These are phyloP conservation scores for Leucozona laternaria DNA, from an alignment of 2,888 invertebrate genomes.

Conservation along the genomic window DNA sequence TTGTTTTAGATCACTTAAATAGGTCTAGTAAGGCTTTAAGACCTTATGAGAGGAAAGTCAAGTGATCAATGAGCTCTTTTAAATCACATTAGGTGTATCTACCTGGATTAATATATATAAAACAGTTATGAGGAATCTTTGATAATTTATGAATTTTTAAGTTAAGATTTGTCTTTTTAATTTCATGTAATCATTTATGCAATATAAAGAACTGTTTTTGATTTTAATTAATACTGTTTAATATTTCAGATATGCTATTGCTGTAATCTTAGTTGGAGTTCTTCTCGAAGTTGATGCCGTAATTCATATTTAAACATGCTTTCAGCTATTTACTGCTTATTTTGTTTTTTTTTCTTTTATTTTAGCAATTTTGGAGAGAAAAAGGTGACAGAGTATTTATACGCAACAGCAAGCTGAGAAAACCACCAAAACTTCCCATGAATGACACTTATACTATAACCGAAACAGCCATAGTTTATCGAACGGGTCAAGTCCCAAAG, in stretches of 20 bases:
- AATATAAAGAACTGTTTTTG: too few species aligned
- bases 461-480: slow-evolving; percentile 80
- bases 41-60: too few species aligned
- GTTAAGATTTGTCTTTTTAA: too few species aligned
- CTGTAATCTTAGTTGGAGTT: slow-evolving; percentile 81
- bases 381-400: slow-evolving; percentile 79
- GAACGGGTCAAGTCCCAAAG: slow-evolving; percentile 81
- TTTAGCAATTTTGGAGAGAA: slow-evolving; percentile 84
- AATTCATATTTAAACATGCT: slow-evolving; percentile 73
- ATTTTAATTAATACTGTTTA: too few species aligned
- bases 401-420: slow-evolving; percentile 78
- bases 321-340: background rate
- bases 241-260: slow-evolving; percentile 81
- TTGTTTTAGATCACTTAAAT: too few species aligned
- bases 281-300: slow-evolving; percentile 81
- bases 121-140: too few species aligned
- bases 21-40: too few species aligned
- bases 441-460: slow-evolving; percentile 80
- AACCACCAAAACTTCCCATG: slow-evolving; percentile 53
- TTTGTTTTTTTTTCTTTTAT: slow-evolving; percentile 17
- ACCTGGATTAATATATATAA: too few species aligned
- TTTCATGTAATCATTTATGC: too few species aligned
- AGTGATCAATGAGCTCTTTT: too few species aligned
- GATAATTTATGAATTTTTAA: too few species aligned
- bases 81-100: too few species aligned